Evolutionary conservation across 2,888 invertebrate species (phyloP), one percentile per base, ranked within the genome.

Genomic region (Troides helena): DNA sequence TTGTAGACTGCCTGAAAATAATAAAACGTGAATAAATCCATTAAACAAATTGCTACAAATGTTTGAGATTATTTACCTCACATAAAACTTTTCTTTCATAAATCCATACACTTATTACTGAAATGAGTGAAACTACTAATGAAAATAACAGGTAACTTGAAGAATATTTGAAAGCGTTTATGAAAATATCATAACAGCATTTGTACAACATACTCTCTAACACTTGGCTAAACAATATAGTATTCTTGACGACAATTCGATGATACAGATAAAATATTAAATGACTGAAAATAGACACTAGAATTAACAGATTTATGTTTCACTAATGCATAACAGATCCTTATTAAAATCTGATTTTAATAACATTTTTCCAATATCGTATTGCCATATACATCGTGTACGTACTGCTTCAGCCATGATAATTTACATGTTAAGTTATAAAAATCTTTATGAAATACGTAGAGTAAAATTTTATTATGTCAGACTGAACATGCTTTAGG

Each of bases 121-220:
- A 68, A 10, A 64, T 18, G 58, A 68, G 30, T 23, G 68, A 53
- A 21, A 64, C 39, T 36, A 64, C 75, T 66, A 89, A 70, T 10
- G 82, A 77, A 72, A 87, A 81, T 67, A 90, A 74, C 75, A 90
- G 80, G 77, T 89, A 89, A 71, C 78, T 84, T 12, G 85, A 80
- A 2, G 84, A 83, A 77, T 90, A 89, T 60, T 78, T 84, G 71
- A 84, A 88, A 0, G 88, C 90, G 69, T 88, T 83, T 36, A 80
- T 69, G 71, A 90, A 85, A 72, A 88, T 76, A 68, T 81, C 77
- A 72, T 81, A 81, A 83, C 84, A 84, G 76, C 80, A 83, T 73
- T 75, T 76, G 71, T 21, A 50, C 5, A 68, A 68, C 68, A 68
- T 68, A 36, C 21, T 21, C n/a, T 17, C n/a, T 56, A n/a, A 7